phyloP scores from a whole-genome alignment of 2,797 vertebrate species.

The Leptodactylus fallax region DNA sequence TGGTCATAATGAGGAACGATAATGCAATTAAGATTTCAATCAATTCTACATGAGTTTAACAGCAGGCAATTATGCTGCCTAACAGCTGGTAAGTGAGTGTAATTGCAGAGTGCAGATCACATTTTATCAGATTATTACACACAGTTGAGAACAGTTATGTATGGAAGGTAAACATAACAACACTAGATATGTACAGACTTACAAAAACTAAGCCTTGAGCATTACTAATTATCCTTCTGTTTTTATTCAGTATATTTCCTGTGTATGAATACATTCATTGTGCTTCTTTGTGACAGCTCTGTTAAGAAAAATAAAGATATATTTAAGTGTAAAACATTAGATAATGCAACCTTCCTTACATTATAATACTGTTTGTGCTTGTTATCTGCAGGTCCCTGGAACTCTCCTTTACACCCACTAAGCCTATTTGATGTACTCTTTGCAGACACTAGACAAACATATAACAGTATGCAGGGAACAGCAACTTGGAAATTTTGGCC shows the following conservation, averaged over 20 bases:
- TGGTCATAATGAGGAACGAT: slow-evolving; percentile 63
- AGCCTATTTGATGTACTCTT: neutral
- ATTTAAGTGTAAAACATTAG: neutral
- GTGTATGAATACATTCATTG: neutral
- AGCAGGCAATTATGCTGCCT: slow-evolving; percentile 65
- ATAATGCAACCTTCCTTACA: neutral
- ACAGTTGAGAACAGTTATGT: slow-evolving; percentile 59
- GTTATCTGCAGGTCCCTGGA: neutral
- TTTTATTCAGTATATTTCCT: neutral
- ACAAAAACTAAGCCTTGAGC: neutral
- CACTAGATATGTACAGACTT: slow-evolving; percentile 31
- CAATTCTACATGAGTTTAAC: slow-evolving; percentile 65
- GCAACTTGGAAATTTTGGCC: neutral
- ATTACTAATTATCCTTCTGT: slow-evolving; percentile 22
- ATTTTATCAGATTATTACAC: slow-evolving; percentile 65
- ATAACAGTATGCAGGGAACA: neutral
- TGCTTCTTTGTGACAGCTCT: neutral
- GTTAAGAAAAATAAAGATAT: neutral
- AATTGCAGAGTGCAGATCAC: slow-evolving; percentile 64
- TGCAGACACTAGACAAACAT: neutral
- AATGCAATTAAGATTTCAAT: slow-evolving; percentile 66
- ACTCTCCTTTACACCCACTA: neutral
- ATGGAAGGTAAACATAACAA: slow-evolving; percentile 60
- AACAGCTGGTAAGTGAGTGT: slow-evolving; percentile 65
- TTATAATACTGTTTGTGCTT: neutral